Conservation (phyloP, 2,888 invertebrate genomes). For the Leptinotarsa haldemani region DNA sequence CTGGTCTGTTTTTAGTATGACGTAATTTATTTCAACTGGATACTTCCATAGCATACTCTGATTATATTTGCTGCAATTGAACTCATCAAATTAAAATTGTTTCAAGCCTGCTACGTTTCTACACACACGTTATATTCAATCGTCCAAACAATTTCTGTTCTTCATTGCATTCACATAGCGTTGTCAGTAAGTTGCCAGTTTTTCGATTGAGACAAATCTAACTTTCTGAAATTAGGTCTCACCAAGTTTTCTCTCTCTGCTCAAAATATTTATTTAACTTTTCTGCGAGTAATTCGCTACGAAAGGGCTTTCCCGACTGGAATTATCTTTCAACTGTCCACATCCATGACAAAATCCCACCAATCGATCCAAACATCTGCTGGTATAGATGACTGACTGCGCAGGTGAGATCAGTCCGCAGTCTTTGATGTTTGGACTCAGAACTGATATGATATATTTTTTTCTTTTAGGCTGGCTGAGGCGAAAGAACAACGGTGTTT, state of each 20-base stretch:
- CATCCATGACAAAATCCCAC: not conserved
- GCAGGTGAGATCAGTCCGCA: conserved; percentile 58
- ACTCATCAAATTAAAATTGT: too few species aligned
- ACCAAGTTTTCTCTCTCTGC: not conserved
- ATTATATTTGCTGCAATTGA: too few species aligned
- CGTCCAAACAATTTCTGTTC: too few species aligned
- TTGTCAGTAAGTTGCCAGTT: too few species aligned
- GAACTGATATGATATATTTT: conserved; percentile 63
- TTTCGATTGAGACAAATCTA: too few species aligned
- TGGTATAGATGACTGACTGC: conserved; percentile 24
- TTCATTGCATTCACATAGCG: too few species aligned
- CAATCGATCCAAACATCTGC: conserved; percentile 44
- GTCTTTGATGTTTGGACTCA: conserved; percentile 46
- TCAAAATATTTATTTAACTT: not conserved
- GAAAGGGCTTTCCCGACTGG: not conserved
- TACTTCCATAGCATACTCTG: too few species aligned
- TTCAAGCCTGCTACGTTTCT: too few species aligned
- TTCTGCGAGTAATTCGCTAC: not conserved
- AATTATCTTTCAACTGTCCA: not conserved
- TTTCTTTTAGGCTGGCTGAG: conserved; percentile 59
- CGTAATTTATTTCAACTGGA: too few species aligned
- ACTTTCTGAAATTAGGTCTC: not conserved
- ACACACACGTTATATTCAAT: too few species aligned
- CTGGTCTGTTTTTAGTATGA: too few species aligned
- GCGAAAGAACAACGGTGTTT: conserved; percentile 50